A percentile compares a stretch with the other conserved stretches of the same genome.
These are phyloP conservation scores for Dexiosoma caninum DNA, from an alignment of 2,888 invertebrate genomes.

Conservation along the genomic window DNA sequence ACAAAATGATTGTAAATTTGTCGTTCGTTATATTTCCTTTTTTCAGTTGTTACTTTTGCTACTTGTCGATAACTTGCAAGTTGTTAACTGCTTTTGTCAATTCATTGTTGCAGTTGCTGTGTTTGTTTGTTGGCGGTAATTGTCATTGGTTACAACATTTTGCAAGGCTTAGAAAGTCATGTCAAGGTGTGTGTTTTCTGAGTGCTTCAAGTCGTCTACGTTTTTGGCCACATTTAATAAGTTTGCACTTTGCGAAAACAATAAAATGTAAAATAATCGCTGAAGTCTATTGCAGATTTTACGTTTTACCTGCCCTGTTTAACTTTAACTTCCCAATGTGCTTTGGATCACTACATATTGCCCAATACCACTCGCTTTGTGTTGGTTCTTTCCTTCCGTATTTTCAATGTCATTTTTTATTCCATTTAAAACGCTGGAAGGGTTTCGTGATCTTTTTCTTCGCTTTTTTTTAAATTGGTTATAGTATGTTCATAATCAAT, in stretches of 20 bases:
- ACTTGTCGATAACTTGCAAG: constrained; percentile 37
- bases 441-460: constrained; percentile 29
- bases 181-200: constrained; percentile 9
- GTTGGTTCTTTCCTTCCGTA: neutral
- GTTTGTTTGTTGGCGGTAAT: constrained; percentile 27
- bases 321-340: too few relatives aligned
- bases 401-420: neutral
- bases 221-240: constrained; percentile 39
- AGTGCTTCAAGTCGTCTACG: neutral
- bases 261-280: neutral
- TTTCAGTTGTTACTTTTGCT: constrained; percentile 16
- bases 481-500: neutral
- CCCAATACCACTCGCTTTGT: neutral
- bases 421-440: constrained; percentile 2
- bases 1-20: constrained; percentile 42
- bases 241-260: constrained; percentile 35
- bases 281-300: neutral
- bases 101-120: constrained; percentile 9
- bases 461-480: neutral
- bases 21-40: constrained; percentile 33
- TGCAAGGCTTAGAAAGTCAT: constrained; percentile 28
- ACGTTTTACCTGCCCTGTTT: neutral
- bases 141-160: constrained; percentile 26
- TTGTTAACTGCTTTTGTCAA: constrained; percentile 29
- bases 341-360: neutral